A percentile compares a stretch with the other conserved stretches of the same genome.
Conservation (phyloP, 2,797 vertebrate genomes). For the Mus caroli region DNA sequence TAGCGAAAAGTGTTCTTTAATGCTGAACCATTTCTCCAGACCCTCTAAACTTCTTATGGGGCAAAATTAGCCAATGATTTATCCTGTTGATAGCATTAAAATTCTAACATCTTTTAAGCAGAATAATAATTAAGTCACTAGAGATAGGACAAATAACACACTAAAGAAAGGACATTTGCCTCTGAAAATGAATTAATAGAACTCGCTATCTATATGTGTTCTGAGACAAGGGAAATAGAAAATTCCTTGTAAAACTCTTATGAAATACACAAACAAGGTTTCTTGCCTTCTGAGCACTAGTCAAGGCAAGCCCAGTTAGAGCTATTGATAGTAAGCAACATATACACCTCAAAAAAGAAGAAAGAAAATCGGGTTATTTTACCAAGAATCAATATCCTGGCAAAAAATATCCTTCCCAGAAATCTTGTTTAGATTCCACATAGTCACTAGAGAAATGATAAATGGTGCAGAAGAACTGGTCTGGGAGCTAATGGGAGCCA, state of each 20-base stretch:
- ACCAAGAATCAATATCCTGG: not conserved
- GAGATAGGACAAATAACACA: not conserved
- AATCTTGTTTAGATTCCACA: slow-evolving; percentile 20
- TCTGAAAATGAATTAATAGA: not conserved
- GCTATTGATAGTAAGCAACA: not conserved
- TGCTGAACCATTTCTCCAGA: not conserved
- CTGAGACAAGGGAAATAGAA: not conserved
- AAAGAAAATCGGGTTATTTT: not conserved
- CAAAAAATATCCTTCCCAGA: not conserved
- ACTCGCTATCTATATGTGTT: not conserved
- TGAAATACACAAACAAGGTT: not conserved
- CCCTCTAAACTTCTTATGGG: not conserved
- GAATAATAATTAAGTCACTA: slow-evolving; percentile 25
- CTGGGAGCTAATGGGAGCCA: not conserved
- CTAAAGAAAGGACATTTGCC: not conserved
- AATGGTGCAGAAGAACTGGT: not conserved
- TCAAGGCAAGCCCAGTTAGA: not conserved
- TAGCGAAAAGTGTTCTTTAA: not conserved
- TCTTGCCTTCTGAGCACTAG: not conserved
- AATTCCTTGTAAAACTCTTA: slow-evolving; percentile 30
- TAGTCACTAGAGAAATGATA: slow-evolving; percentile 7
- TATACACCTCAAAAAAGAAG: not conserved
- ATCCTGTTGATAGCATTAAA: not conserved
- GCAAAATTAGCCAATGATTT: not conserved
- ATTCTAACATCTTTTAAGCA: slow-evolving; percentile 17